These are phyloP conservation scores for Ornithoptera priamus DNA, from an alignment of 2,888 invertebrate species.

Conservation along the genomic window DNA sequence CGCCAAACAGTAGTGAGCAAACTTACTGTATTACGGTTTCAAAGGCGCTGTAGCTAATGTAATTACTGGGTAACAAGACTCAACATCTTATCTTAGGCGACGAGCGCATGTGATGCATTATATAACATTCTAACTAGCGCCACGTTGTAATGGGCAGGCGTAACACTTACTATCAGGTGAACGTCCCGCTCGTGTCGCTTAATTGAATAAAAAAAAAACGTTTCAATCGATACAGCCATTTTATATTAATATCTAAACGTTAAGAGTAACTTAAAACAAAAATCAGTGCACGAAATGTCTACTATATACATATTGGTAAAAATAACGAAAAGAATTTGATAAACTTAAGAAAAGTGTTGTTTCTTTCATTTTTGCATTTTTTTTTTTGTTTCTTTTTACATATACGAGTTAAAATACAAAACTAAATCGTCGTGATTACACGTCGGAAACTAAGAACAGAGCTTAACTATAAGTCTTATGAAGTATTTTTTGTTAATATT, in stretches of 20 bases:
- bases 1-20: no score
- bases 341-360: conserved; percentile 47
- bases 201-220: conserved; percentile 34
- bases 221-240: conserved; percentile 68
- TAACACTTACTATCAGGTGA: no score
- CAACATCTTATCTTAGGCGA: no score
- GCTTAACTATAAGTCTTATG: conserved; percentile 49
- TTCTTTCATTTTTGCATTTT: conserved; percentile 55
- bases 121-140: no score
- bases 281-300: conserved; percentile 74
- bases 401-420: conserved; percentile 43
- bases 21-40: no score
- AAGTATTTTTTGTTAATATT: conserved; percentile 50
- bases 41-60: no score
- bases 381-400: conserved; percentile 52
- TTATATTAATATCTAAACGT: conserved; percentile 54
- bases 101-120: no score
- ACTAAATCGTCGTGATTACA: conserved; percentile 45
- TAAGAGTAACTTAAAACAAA: conserved; percentile 66
- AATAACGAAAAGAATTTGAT: conserved; percentile 50
- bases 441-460: conserved; percentile 62
- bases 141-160: no score
- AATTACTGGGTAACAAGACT: no score
- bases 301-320: conserved; percentile 70
- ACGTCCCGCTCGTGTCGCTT: no score